These are phyloP conservation scores for Alosa sapidissima DNA, from an alignment of 2,797 vertebrate species.

Conservation along the genomic window DNA sequence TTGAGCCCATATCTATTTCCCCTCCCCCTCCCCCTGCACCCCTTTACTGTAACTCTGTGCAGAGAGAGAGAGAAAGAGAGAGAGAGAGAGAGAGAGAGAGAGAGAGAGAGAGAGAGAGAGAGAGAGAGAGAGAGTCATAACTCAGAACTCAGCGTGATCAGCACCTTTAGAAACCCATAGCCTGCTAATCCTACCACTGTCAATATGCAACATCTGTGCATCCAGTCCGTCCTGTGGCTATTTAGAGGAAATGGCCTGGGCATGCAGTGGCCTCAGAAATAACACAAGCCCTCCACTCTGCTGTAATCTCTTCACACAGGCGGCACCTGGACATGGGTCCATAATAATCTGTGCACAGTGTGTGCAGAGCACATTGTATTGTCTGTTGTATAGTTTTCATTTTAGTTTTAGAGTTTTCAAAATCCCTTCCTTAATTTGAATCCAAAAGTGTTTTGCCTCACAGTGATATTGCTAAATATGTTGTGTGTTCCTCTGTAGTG, in stretches of 20 bases:
- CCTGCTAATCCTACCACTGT: background rate
- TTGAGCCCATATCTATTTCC: no score
- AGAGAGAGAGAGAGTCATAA: background rate
- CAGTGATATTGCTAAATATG: background rate
- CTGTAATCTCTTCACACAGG: background rate
- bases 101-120: no score
- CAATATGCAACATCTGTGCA: background rate
- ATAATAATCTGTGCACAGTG: background rate
- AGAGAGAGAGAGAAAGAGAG: no score
- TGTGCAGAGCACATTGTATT: background rate
- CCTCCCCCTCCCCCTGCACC: no score
- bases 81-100: no score
- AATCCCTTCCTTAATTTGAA: no score
- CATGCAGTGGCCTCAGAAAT: background rate
- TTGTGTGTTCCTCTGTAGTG: background rate
- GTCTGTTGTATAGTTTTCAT: no score
- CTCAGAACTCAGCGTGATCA: background rate
- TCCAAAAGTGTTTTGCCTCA: background rate
- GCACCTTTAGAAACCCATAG: background rate
- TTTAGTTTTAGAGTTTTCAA: no score
- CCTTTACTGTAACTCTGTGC: no score
- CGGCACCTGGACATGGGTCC: background rate
- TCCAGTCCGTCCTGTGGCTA: background rate
- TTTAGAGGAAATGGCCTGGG: background rate
- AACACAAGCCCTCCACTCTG: conserved; percentile 3